These are phyloP conservation scores for Microctenopoma stevenorrisi DNA, from an alignment of 2,797 vertebrate genomes.

Conservation along the genomic window DNA sequence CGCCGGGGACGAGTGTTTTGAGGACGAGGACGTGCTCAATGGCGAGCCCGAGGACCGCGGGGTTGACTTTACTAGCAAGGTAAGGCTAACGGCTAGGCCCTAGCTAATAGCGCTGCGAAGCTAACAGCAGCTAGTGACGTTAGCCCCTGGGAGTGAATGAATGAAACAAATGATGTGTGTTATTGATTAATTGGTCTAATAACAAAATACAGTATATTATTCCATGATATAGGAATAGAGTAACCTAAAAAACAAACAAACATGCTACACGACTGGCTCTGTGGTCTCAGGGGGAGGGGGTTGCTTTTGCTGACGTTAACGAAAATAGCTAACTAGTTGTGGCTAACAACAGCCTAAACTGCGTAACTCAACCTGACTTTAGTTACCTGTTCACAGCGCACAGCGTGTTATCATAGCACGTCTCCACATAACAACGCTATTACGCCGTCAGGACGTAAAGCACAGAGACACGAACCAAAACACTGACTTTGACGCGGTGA, in stretches of 20 bases:
- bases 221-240: not conserved
- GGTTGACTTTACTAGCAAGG: constrained; percentile 93
- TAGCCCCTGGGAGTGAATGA: constrained; percentile 45
- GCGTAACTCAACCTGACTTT: not conserved
- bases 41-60: constrained; percentile 87
- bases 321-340: constrained; percentile 22
- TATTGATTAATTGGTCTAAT: not conserved
- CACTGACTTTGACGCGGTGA: not conserved
- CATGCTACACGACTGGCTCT: not conserved
- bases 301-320: constrained; percentile 17
- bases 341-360: constrained; percentile 42
- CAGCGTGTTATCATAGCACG: constrained; percentile 1
- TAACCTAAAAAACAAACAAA: fast-evolving
- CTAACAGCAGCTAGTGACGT: constrained; percentile 28
- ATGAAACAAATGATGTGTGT: constrained; percentile 19
- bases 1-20: constrained; percentile 74
- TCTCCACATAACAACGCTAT: too few species aligned
- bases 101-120: constrained; percentile 4
- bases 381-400: not conserved
- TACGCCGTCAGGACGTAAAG: not conserved
- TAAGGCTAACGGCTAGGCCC: constrained; percentile 79
- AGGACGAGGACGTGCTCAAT: constrained; percentile 82
- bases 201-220: fast-evolving
- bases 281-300: too few species aligned
- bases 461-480: constrained; percentile 9